These are phyloP conservation scores for Tribolium freemani DNA, from an alignment of 2,888 invertebrate species.

Conservation along the genomic window DNA sequence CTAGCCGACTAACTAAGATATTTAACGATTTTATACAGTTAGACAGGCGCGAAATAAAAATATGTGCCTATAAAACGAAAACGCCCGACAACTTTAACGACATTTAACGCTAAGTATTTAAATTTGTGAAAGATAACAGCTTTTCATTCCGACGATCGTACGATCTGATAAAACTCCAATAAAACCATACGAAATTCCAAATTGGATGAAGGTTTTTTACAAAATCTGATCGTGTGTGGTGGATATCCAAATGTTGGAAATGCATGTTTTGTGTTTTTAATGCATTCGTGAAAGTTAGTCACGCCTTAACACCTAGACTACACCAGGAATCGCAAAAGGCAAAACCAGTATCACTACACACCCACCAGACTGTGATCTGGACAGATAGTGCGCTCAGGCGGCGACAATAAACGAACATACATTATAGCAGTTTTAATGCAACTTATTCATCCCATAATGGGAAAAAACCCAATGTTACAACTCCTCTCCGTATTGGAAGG, in stretches of 20 bases:
- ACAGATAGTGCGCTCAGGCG: conserved; percentile 26
- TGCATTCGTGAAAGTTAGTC: conserved; percentile 53
- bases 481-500: neutral
- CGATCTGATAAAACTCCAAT: conserved; percentile 25
- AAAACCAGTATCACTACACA: conserved; percentile 51
- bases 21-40: conserved; percentile 24
- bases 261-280: conserved; percentile 46
- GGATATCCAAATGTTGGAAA: conserved; percentile 10
- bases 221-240: neutral
- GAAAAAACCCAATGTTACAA: neutral
- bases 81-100: conserved; percentile 9
- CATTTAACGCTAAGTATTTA: conserved; percentile 12
- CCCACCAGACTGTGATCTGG: conserved; percentile 45
- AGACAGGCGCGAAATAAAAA: conserved; percentile 29
- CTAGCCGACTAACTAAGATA: conserved; percentile 23
- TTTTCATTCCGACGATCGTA: conserved; percentile 25
- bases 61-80: conserved; percentile 17
- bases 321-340: conserved; percentile 51
- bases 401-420: conserved; percentile 27
- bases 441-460: conserved; percentile 1
- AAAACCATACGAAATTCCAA: conserved; percentile 23
- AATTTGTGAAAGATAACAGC: conserved; percentile 25
- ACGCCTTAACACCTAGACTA: conserved; percentile 55
- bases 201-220: conserved; percentile 11
- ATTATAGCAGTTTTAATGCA: conserved; percentile 30